A percentile compares a stretch with the other conserved stretches of the same genome.
phyloP scores from a whole-genome alignment of 1,140 invertebrate genomes.

The Euborellia annulipes region DNA sequence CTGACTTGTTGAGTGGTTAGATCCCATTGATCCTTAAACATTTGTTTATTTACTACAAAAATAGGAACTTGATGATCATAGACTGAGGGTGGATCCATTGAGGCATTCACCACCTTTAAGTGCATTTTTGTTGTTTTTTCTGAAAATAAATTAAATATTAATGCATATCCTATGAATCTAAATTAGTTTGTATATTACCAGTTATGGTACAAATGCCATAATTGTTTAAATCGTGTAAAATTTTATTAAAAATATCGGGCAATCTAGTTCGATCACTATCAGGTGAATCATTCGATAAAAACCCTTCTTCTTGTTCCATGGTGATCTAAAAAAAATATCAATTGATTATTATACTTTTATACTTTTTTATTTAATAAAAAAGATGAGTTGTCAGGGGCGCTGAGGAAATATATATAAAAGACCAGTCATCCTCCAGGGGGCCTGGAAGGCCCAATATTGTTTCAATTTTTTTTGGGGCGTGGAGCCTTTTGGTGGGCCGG shows the following conservation, averaged over 20 bases:
- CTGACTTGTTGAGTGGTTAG: slow-evolving; percentile 76
- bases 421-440: too few species aligned
- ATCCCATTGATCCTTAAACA: slow-evolving; percentile 61
- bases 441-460: too few species aligned
- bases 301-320: slow-evolving; percentile 64
- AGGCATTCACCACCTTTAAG: slow-evolving; percentile 58
- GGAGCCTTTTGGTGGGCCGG: too few species aligned
- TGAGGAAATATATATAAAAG: too few species aligned
- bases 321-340: slow-evolving; percentile 40
- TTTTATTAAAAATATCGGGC: slow-evolving; percentile 54
- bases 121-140: slow-evolving; percentile 65
- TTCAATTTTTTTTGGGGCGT: too few species aligned
- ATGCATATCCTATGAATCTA: background rate
- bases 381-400: too few species aligned
- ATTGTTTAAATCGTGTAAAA: slow-evolving; percentile 63
- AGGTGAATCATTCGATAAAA: slow-evolving; percentile 51
- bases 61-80: slow-evolving; percentile 84
- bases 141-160: slow-evolving; percentile 17
- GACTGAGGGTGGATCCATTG: slow-evolving; percentile 59
- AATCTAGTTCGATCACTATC: slow-evolving; percentile 37
- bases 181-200: slow-evolving; percentile 29
- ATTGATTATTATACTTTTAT: too few species aligned
- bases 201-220: slow-evolving; percentile 59
- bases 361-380: too few species aligned
- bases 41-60: slow-evolving; percentile 43